Conservation (phyloP, 2,888 invertebrate species). For the Prosopocoilus inquinatus region DNA sequence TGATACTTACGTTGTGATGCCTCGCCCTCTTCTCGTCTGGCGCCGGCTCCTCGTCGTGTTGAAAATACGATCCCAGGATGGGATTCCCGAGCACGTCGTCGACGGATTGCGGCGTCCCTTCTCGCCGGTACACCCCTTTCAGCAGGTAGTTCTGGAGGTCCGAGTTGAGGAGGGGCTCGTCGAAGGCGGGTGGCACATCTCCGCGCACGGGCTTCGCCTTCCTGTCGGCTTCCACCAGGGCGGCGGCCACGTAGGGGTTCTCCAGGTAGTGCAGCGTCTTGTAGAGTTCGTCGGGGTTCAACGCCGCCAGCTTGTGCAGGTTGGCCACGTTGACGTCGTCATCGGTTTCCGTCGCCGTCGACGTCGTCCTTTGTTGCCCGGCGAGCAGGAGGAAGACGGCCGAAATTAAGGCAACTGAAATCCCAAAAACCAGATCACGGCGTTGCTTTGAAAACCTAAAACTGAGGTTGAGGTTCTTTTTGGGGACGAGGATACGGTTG, state of each 20-base stretch:
- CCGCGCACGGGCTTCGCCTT: slow-evolving; percentile 6
- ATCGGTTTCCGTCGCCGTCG: not conserved
- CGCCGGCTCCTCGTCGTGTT: not conserved
- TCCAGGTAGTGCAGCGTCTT: slow-evolving; percentile 12
- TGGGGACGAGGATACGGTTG: no score
- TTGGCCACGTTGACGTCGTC: slow-evolving; percentile 9
- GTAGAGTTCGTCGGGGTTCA: slow-evolving; percentile 9
- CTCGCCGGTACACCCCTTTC: not conserved
- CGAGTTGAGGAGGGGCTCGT: slow-evolving; percentile 10
- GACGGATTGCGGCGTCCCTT: slow-evolving; percentile 2
- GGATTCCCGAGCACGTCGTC: slow-evolving; percentile 11
- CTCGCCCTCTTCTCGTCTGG: not conserved
- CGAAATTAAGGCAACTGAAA: no score
- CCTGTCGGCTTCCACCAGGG: slow-evolving; percentile 13
- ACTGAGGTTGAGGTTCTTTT: no score
- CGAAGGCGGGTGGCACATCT: slow-evolving; percentile 7
- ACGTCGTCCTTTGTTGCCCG: not conserved
- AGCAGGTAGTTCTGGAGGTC: slow-evolving; percentile 12
- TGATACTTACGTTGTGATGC: not conserved
- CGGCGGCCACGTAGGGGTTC: slow-evolving; percentile 15
- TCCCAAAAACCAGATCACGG: no score
- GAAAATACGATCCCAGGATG: slow-evolving; percentile 11
- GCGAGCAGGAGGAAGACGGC: not conserved
- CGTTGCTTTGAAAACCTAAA: no score
- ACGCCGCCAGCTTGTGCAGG: slow-evolving; percentile 15